Evolutionary conservation across 1,140 invertebrate genomes (phyloP), one percentile per base, ranked within the genome.

Genomic region (Lineus longissimus): DNA sequence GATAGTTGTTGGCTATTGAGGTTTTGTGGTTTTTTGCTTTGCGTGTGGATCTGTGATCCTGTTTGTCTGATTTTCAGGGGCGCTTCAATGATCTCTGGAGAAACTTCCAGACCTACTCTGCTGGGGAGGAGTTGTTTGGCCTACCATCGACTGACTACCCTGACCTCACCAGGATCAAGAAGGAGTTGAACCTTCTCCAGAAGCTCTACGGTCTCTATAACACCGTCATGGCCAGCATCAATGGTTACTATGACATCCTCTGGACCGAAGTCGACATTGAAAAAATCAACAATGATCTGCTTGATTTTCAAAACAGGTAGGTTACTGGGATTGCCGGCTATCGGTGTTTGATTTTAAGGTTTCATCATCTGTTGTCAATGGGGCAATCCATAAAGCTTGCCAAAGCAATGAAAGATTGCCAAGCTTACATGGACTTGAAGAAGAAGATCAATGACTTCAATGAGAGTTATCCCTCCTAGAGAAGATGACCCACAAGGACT

Each of bases 371-470:
- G n/a, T n/a, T 58, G 17, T 7, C 36, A 17, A 30, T 9, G 13
- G 13, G n/a, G n/a, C n/a, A n/a, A n/a, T n/a, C n/a, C n/a, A n/a
- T n/a, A n/a, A 95, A 95, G 77, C 84, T 98, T 27, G 94, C 94
- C 0, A 98, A 97, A 82, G 94, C 90, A 1, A 80, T 97, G 4
- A 95, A 97, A 82, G 94, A 97, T 79, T 98, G 95, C 94, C 94
- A 94, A 4, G 95, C 95, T 0, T 97, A 95, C 80, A 90, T 91
- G 73, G 93, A 94, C 1, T 81, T 97, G 31, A 96, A 97, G 76
- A 93, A 95, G 71, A 97, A 93, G 0, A 95, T 97, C 59, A 94
- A 97, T 75, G 94, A 97, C 75, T 97, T 97, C 77, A 97, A 94
- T 79, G 95, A 97, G 74, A 93, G 95, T 87, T 95, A 93, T 77